These are phyloP conservation scores for Apodemus agrarius DNA, from an alignment of 2,797 vertebrate species.

Conservation along the genomic window DNA sequence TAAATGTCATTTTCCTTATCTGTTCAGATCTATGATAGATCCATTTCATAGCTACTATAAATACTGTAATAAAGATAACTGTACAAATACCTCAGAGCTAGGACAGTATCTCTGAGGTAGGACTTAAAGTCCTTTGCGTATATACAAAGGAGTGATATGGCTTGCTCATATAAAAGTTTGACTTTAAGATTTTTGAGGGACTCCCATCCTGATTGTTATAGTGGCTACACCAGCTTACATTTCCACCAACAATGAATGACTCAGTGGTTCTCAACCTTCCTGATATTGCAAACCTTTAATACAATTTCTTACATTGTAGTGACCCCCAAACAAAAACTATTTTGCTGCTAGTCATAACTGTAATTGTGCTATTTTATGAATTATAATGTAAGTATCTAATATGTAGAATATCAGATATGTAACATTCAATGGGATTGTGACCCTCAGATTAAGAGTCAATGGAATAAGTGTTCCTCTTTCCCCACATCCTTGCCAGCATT, in stretches of 20 bases:
- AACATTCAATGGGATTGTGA: background rate
- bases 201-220: background rate
- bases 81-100: background rate
- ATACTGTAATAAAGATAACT: background rate
- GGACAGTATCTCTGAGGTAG: no score
- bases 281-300: background rate
- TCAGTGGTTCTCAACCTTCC: background rate
- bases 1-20: background rate
- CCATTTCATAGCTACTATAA: background rate
- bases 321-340: background rate
- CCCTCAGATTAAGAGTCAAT: background rate
- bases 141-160: background rate
- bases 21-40: background rate
- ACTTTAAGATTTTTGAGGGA: background rate
- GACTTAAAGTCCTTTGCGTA: background rate
- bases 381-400: background rate
- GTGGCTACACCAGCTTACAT: background rate
- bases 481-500: background rate
- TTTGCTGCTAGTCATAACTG: background rate
- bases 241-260: background rate
- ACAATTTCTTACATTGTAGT: background rate
- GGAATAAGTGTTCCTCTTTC: background rate
- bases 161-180: background rate
- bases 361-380: background rate
- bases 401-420: background rate